A percentile compares a stretch with the other conserved stretches of the same genome.
These are phyloP conservation scores for Drosophila pachea DNA, from an alignment of 1,140 invertebrate species.

Conservation along the genomic window DNA sequence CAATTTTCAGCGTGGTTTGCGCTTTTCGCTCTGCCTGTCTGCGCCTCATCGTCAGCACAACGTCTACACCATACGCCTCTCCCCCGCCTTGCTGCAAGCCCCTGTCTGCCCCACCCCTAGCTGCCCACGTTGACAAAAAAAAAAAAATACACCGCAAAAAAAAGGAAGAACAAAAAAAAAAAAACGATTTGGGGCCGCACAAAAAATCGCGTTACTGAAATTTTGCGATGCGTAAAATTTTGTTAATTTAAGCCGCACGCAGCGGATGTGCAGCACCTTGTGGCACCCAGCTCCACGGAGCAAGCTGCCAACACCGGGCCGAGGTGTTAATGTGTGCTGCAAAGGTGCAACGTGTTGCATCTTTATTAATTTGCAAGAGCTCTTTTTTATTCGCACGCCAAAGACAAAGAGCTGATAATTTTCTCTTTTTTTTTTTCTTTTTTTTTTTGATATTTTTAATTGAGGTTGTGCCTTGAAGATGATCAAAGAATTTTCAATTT, in stretches of 20 bases:
- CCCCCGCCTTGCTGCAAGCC: too few species aligned
- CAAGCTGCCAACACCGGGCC: background rate
- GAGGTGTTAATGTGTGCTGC: slow-evolving; percentile 52
- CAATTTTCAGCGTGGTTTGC: slow-evolving; percentile 74
- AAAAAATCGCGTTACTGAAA: slow-evolving; percentile 46
- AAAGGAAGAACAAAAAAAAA: too few species aligned
- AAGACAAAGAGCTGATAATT: slow-evolving; percentile 6
- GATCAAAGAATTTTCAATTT: background rate
- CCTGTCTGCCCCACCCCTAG: slow-evolving; percentile 1
- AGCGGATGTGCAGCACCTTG: slow-evolving; percentile 11
- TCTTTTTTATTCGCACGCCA: slow-evolving; percentile 7
- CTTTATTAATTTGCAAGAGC: slow-evolving; percentile 41
- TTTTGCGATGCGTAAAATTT: slow-evolving; percentile 70
- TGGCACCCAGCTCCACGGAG: too few species aligned
- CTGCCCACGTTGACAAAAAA: slow-evolving; percentile 57
- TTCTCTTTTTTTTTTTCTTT: too few species aligned
- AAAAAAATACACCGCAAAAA: slow-evolving; percentile 13
- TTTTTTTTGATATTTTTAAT: background rate
- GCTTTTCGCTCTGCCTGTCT: slow-evolving; percentile 53
- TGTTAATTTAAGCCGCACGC: slow-evolving; percentile 59
- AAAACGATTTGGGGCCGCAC: background rate
- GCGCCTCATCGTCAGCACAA: slow-evolving; percentile 42
- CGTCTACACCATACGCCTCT: slow-evolving; percentile 13
- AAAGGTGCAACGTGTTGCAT: slow-evolving; percentile 39
- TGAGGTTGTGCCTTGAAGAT: background rate